Evolutionary conservation across 1,140 invertebrate genomes (phyloP).

Genomic region (Agraylea sexmaculata): DNA sequence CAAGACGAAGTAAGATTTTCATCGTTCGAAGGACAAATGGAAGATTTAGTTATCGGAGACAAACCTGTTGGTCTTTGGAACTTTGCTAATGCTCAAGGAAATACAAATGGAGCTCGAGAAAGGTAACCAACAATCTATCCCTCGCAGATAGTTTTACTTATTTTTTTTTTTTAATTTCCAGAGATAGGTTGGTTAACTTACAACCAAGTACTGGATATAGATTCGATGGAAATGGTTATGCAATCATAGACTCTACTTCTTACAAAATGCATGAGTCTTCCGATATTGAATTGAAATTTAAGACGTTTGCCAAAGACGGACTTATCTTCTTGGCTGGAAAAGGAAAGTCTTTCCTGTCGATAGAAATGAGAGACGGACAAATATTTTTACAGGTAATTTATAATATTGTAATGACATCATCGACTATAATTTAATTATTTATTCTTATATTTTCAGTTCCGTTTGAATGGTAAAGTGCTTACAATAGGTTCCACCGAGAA

Average conservation of each 20-base stretch:
- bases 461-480: slow-evolving; percentile 51
- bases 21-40: slow-evolving; percentile 80
- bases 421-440: not conserved
- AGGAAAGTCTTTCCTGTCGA: slow-evolving; percentile 62
- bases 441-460: slow-evolving; percentile 38
- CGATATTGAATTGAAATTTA: slow-evolving; percentile 65
- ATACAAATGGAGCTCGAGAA: slow-evolving; percentile 57
- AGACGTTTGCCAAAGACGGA: slow-evolving; percentile 76
- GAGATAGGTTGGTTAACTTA: slow-evolving; percentile 50
- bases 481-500: slow-evolving; percentile 42
- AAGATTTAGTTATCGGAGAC: slow-evolving; percentile 81
- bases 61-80: slow-evolving; percentile 91
- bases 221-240: slow-evolving; percentile 81
- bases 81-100: slow-evolving; percentile 68
- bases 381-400: slow-evolving; percentile 52
- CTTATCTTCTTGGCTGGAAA: slow-evolving; percentile 77
- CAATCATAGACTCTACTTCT: slow-evolving; percentile 48
- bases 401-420: not conserved
- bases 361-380: slow-evolving; percentile 70
- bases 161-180: slow-evolving; percentile 25
- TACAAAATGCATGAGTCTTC: slow-evolving; percentile 44
- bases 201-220: slow-evolving; percentile 57
- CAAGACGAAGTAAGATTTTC: slow-evolving; percentile 55
- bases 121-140: slow-evolving; percentile 39
- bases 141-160: not conserved